Base-by-base conservation (phyloP, 2,888 invertebrate species). In the Onchidella celtica region DNA sequence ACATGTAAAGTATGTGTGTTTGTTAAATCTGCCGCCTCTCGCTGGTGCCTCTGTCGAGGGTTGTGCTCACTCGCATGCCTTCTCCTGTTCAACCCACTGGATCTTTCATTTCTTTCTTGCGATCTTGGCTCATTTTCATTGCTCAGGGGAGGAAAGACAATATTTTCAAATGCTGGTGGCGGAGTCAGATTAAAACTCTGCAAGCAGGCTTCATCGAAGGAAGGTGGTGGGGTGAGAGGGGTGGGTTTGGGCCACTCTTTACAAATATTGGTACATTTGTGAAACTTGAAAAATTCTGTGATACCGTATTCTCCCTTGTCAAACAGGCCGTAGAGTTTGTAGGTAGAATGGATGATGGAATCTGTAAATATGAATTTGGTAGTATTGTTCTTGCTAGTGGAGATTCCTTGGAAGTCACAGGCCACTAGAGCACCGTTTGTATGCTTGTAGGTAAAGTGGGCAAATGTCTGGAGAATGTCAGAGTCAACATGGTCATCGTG, bases 401-500 rank as follows among this genome's bases (percentile, higher is more conserved):
- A 69, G 11, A 88, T 85, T 4, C 89, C 89, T 73, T 89, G 88
- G n/a, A 89, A 80, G 47, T 88, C 88, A 9, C 86, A 85, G 4
- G 88, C 84, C 6, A 89, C 79, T 27, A 86, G 61, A 3, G 81
- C 83, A 6, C 89, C 88, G n/a, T 87, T 84, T 21, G 87, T 85
- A 4, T 85, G 77, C 72, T 85, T 88, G 88, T 88, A 89, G 0
- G 87, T 86, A 63, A 86, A 89, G 74, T 89, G 89, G 1, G 89
- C 86, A 75, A 89, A 89, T 2, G 89, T 87, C 36, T 88, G 86
- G n/a, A 86, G 78, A 24, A 85, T 29, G 21, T 79, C 38, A 11
- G 75, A 75, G 6, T 66, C 77, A 9, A 81, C 79, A 2, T 85
- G 63, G 24, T 88, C 86, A n/a, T 69, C 63, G 0, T 1, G 55